Conservation (phyloP, 2,888 invertebrate genomes). For the Euzetes globulus region DNA sequence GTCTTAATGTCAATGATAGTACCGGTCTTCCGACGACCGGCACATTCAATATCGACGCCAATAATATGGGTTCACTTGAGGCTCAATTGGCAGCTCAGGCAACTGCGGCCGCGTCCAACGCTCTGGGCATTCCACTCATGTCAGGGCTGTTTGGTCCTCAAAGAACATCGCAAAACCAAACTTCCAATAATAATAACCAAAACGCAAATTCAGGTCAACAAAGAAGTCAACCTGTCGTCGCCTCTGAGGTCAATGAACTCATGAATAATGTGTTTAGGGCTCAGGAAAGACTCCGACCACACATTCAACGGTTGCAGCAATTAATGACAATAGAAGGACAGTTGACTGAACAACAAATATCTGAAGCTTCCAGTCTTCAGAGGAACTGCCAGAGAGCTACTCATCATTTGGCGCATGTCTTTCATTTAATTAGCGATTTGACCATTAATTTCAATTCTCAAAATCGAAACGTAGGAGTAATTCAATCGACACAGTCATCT, state of each 20-base stretch:
- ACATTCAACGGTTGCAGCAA: conserved; percentile 3
- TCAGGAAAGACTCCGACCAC: conserved; percentile 24
- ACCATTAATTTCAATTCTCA: conserved; percentile 62
- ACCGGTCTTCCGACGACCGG: neutral
- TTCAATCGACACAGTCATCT: conserved; percentile 53
- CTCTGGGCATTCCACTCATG: neutral
- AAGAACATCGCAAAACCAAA: neutral
- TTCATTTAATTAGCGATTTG: conserved; percentile 80
- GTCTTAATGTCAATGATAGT: too few species aligned
- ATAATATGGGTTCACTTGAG: neutral
- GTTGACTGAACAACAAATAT: conserved; percentile 21
- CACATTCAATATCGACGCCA: neutral
- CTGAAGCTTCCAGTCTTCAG: conserved; percentile 3
- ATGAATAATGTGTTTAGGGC: neutral
- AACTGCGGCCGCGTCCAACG: conserved; percentile 3
- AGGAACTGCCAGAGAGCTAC: conserved; percentile 45
- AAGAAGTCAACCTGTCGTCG: neutral
- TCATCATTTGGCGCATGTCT: conserved; percentile 78
- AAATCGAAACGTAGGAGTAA: conserved; percentile 62
- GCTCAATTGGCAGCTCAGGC: conserved; percentile 15
- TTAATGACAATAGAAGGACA: conserved; percentile 1
- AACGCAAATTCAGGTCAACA: conserved; percentile 10
- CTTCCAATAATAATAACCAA: neutral
- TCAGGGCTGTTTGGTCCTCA: neutral
- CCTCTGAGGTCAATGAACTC: neutral